phyloP scores from a whole-genome alignment of 2,888 invertebrate species.

The Camponotus fellah region DNA sequence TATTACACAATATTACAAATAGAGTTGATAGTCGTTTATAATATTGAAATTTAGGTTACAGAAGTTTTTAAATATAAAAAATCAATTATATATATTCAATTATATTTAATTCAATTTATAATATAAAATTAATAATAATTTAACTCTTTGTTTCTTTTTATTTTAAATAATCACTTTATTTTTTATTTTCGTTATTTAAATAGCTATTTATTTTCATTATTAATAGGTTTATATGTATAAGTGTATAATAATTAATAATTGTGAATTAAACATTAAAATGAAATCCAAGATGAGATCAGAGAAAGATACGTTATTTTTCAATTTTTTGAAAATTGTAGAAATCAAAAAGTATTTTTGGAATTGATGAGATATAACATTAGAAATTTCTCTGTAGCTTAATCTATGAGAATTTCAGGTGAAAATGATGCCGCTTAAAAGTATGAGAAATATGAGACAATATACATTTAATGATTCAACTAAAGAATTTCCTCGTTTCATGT shows the following conservation, averaged over 20 bases:
- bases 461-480: slow-evolving; percentile 49
- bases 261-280: neutral
- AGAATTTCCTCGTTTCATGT: neutral
- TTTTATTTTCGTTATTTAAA: neutral
- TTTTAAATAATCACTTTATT: neutral
- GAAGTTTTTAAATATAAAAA: neutral
- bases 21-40: neutral
- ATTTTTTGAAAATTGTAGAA: slow-evolving; percentile 2
- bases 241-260: neutral
- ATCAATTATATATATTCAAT: too few species aligned
- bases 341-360: slow-evolving; percentile 7
- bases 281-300: neutral
- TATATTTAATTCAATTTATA: neutral
- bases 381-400: slow-evolving; percentile 51
- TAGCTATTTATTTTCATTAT: neutral
- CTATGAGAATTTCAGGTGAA: slow-evolving; percentile 25
- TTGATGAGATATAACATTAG: slow-evolving; percentile 36
- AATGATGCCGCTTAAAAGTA: neutral
- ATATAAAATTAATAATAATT: neutral
- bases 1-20: neutral
- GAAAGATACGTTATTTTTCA: neutral
- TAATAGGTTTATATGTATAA: neutral
- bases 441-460: slow-evolving; percentile 51
- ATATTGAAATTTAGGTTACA: neutral
- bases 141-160: neutral